Conservation (phyloP, 2,797 vertebrate genomes). For the Siniperca undulata region DNA sequence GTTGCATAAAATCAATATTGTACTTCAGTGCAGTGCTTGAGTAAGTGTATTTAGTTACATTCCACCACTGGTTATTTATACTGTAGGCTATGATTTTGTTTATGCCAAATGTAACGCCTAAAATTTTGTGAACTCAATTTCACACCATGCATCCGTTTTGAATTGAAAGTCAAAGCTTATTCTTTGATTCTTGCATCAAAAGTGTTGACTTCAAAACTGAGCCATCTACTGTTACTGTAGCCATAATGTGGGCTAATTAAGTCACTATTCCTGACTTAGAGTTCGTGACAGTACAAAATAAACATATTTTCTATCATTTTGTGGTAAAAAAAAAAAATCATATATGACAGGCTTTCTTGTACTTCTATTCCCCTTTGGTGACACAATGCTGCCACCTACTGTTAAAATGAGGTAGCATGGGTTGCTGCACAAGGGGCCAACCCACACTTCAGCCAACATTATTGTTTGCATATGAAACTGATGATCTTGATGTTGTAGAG, state of each 20-base stretch:
- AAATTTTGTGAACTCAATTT: neutral
- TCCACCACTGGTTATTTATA: too few species aligned
- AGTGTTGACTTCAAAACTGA: neutral
- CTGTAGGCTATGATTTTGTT: neutral
- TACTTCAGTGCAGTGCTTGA: neutral
- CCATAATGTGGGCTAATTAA: neutral
- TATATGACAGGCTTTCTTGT: neutral
- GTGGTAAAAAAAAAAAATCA: neutral
- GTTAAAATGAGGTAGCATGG: constrained; percentile 3
- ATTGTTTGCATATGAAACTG: neutral
- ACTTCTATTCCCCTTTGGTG: neutral
- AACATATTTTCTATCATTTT: neutral
- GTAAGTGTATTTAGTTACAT: neutral
- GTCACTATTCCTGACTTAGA: too few species aligned
- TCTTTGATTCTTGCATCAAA: neutral
- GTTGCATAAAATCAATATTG: neutral
- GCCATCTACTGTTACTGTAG: neutral
- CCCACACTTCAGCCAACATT: neutral
- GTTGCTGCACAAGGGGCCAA: neutral
- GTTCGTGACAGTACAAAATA: neutral
- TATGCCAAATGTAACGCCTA: neutral
- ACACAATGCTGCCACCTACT: constrained; percentile 61
- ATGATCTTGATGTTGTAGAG: too few species aligned
- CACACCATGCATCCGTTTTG: neutral
- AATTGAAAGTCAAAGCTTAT: neutral